Conservation (phyloP, 2,797 vertebrate species). For the Aplochiton taeniatus region DNA sequence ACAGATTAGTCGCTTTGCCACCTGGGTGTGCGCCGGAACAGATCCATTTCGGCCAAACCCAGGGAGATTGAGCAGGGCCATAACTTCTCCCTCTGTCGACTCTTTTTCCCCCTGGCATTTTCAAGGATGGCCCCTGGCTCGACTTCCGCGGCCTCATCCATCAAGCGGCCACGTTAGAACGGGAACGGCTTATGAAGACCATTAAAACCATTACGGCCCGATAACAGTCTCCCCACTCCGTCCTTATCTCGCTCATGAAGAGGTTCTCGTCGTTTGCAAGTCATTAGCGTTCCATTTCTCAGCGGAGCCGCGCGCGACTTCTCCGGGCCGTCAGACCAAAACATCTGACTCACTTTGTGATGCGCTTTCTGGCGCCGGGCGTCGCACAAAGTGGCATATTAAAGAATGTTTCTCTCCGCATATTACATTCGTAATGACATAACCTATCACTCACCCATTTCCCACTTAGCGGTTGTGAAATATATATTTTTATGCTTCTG, state of each 20-base stretch:
- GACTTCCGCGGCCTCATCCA: conserved; percentile 57
- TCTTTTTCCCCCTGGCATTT: conserved; percentile 56
- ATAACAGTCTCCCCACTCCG: conserved; percentile 64
- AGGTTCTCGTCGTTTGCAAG: conserved; percentile 48
- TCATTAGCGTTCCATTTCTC: conserved; percentile 63
- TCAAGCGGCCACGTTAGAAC: conserved; percentile 43
- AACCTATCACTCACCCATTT: too few species aligned
- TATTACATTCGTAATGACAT: too few species aligned
- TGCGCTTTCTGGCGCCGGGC: too few species aligned
- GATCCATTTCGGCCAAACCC: conserved; percentile 23
- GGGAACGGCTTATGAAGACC: conserved; percentile 50
- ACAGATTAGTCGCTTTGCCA: conserved; percentile 11
- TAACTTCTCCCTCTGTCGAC: conserved; percentile 54
- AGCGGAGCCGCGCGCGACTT: conserved; percentile 29
- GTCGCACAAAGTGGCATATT: too few species aligned
- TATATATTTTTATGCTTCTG: too few species aligned
- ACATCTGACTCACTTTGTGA: too few species aligned
- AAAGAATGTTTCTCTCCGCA: too few species aligned
- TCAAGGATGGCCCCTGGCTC: conserved; percentile 62
- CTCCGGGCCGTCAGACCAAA: not conserved
- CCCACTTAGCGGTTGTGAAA: too few species aligned
- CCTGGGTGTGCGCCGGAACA: conserved; percentile 32
- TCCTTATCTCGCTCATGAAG: conserved; percentile 61
- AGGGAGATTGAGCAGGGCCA: conserved; percentile 61
- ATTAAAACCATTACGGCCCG: conserved; percentile 67